Conservation (phyloP, 1,140 invertebrate genomes). For the Gonioctena quinquepunctata region DNA sequence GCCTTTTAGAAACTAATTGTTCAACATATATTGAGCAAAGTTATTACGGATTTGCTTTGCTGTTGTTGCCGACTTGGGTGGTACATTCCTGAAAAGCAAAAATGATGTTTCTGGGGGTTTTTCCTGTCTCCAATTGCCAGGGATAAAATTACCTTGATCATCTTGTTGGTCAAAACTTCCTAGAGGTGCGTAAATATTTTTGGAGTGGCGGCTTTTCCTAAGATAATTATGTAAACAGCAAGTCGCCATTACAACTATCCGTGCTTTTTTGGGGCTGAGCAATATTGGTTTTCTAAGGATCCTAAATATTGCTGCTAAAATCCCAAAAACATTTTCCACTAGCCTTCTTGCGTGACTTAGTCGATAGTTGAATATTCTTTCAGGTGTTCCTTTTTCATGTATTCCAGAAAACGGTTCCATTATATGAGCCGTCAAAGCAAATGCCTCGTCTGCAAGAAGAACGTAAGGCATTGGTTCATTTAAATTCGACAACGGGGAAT, state of each 20-base stretch:
- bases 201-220: not conserved
- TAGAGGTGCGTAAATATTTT: not conserved
- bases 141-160: not conserved
- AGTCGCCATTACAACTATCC: not conserved
- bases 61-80: constrained; percentile 2
- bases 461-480: constrained; percentile 6
- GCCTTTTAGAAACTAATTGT: constrained; percentile 1
- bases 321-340: constrained; percentile 22
- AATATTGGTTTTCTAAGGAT: not conserved
- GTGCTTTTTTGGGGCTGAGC: not conserved
- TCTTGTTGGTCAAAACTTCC: not conserved
- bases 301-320: constrained; percentile 7
- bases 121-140: constrained; percentile 16
- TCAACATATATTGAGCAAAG: constrained; percentile 17
- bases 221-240: constrained; percentile 7
- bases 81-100: constrained; percentile 15
- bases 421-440: constrained; percentile 42
- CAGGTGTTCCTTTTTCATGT: constrained; percentile 10
- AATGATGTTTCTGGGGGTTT: constrained; percentile 10
- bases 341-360: not conserved
- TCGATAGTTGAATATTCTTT: constrained; percentile 18
- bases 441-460: constrained; percentile 50
- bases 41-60: constrained; percentile 19
- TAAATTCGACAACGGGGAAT: not conserved
- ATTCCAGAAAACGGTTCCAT: constrained; percentile 45